Evolutionary conservation across 2,888 invertebrate genomes (phyloP).

Genomic region (Ectobius pallidus): DNA sequence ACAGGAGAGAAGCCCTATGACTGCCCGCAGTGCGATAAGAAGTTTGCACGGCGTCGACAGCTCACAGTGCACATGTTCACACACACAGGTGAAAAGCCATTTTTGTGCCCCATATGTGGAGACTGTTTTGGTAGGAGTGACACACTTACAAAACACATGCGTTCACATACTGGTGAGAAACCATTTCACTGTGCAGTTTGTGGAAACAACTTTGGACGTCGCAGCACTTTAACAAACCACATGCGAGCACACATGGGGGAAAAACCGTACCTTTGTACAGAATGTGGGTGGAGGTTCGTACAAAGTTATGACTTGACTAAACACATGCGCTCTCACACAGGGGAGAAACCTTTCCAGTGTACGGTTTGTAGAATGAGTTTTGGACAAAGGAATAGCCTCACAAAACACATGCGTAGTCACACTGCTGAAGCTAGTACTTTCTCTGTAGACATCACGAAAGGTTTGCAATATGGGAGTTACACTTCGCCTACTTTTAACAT

Average conservation of each 20-base stretch:
- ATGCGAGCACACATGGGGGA: constrained; percentile 55
- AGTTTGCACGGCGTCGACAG: constrained; percentile 18
- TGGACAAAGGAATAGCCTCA: constrained; percentile 27
- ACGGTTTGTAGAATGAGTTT: constrained; percentile 19
- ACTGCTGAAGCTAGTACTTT: not conserved
- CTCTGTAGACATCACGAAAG: not conserved
- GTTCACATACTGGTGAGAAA: constrained; percentile 27
- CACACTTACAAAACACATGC: constrained; percentile 24
- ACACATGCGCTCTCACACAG: constrained; percentile 48
- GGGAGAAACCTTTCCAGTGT: constrained; percentile 35
- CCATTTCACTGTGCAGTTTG: constrained; percentile 46
- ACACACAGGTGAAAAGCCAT: constrained; percentile 34
- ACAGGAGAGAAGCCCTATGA: constrained; percentile 32
- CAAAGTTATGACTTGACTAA: constrained; percentile 49
- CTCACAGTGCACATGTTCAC: constrained; percentile 18
- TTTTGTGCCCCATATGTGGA: constrained; percentile 24
- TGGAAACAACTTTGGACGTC: constrained; percentile 50
- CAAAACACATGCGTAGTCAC: constrained; percentile 19
- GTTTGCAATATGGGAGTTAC: not conserved
- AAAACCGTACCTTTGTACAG: constrained; percentile 52
- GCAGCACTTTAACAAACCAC: constrained; percentile 52
- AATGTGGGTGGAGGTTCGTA: constrained; percentile 53
- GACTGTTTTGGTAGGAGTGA: constrained; percentile 25
- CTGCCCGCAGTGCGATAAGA: constrained; percentile 23
- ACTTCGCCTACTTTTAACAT: not conserved